Conservation (phyloP, 30 jellyfish, hydroid and myxozoan species). For the Pseudorhiza aurosa region DNA sequence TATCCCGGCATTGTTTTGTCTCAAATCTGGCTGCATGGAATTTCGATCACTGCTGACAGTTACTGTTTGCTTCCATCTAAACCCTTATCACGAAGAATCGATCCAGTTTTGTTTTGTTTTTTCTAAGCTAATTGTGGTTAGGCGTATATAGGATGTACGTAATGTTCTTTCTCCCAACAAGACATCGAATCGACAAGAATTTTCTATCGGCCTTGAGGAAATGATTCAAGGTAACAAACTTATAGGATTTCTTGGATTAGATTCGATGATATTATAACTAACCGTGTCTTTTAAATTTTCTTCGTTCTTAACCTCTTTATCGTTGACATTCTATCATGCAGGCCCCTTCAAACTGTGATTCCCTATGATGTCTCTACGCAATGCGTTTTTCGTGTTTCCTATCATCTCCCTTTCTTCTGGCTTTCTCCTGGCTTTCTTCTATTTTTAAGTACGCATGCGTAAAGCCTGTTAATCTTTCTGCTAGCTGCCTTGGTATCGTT, state of each 20-base stretch:
- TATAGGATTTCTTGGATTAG: slow-evolving; percentile 4
- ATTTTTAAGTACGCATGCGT: too few species aligned
- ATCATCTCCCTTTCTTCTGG: not conserved
- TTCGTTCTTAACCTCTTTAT: not conserved
- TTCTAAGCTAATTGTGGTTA: not conserved
- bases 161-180: not conserved
- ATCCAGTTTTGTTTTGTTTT: not conserved
- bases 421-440: not conserved
- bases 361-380: too few species aligned
- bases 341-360: too few species aligned
- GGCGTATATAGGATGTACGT: not conserved
- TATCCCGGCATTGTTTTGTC: too few species aligned
- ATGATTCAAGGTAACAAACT: not conserved
- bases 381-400: not conserved
- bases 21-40: not conserved
- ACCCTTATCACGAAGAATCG: not conserved
- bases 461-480: too few species aligned
- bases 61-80: not conserved
- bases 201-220: not conserved
- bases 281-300: not conserved
- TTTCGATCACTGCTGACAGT: not conserved
- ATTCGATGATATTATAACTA: not conserved
- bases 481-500: too few species aligned
- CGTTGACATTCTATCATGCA: too few species aligned
- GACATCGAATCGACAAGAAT: not conserved